Evolutionary conservation across 2,888 invertebrate genomes (phyloP).

Genomic region (Hyles lineata): DNA sequence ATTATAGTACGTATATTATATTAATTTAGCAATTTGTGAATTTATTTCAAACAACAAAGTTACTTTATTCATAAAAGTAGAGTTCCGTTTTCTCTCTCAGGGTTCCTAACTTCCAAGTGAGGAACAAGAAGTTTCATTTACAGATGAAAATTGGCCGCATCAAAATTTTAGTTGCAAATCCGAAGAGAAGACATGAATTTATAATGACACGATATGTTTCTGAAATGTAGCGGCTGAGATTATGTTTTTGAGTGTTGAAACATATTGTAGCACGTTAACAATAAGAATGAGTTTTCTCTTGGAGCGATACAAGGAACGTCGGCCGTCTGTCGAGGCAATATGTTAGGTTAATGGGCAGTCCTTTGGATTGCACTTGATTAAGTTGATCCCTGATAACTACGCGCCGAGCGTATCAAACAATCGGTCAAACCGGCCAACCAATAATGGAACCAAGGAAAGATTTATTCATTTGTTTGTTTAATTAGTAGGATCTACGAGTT

Average conservation of each 20-base stretch:
- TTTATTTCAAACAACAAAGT: slow-evolving; percentile 11
- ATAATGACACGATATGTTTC: background rate
- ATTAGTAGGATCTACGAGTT: too few relatives aligned
- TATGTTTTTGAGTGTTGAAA: background rate
- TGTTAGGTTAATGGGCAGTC: slow-evolving; percentile 66
- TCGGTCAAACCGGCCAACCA: slow-evolving; percentile 44
- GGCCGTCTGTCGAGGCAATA: slow-evolving; percentile 58
- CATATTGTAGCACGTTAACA: background rate
- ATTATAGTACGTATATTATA: slow-evolving; percentile 40
- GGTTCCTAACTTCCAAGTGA: background rate
- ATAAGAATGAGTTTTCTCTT: background rate
- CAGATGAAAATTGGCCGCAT: slow-evolving; percentile 1
- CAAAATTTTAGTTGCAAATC: background rate
- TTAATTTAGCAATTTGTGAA: slow-evolving; percentile 23
- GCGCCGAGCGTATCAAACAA: slow-evolving; percentile 61
- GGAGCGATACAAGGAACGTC: slow-evolving; percentile 18
- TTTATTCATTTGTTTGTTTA: too few relatives aligned
- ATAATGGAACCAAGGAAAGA: background rate
- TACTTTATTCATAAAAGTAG: background rate
- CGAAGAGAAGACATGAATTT: slow-evolving; percentile 3
- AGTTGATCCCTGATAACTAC: slow-evolving; percentile 62
- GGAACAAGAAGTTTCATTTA: slow-evolving; percentile 6
- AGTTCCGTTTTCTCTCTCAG: background rate
- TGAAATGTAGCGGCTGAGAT: background rate
- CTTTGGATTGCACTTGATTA: slow-evolving; percentile 69